A percentile compares a stretch with the other conserved stretches of the same genome.
Conservation (phyloP, 2,113 vertebrate species). For the Lasiurus cinereus region DNA sequence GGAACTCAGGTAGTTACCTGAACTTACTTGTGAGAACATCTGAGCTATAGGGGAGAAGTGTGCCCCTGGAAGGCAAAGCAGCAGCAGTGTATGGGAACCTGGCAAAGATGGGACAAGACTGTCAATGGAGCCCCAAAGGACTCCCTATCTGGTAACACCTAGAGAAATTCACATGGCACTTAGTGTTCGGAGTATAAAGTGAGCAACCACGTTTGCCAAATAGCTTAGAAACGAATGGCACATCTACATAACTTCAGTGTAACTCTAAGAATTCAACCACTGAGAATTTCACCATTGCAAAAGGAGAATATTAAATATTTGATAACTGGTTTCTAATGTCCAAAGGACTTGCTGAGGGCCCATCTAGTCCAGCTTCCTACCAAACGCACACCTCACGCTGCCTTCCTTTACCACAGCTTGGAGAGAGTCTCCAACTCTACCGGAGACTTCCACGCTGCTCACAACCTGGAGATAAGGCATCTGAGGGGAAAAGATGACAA, state of each 20-base stretch:
- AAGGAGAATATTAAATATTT: not conserved
- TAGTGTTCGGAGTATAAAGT: not conserved
- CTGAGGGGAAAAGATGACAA: not conserved
- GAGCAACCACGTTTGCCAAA: not conserved
- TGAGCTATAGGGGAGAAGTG: not conserved
- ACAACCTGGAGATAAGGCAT: not conserved
- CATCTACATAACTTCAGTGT: not conserved
- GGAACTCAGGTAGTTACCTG: not conserved
- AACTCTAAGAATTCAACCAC: not conserved
- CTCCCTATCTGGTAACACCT: not conserved
- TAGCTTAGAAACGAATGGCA: slow-evolving; percentile 3
- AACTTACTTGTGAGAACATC: not conserved
- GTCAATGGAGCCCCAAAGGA: not conserved
- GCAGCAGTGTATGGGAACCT: not conserved
- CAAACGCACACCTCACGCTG: not conserved
- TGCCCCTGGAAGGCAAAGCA: not conserved
- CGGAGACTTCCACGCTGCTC: not conserved
- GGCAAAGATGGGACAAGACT: not conserved
- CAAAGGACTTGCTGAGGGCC: not conserved
- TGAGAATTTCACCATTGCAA: not conserved
- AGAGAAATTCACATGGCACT: not conserved
- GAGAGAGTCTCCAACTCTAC: not conserved
- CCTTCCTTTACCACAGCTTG: not conserved
- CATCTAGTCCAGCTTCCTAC: not conserved
- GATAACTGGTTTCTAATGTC: not conserved